Base-by-base conservation (phyloP, 2,797 vertebrate species). In the Pelodytes ibericus region DNA sequence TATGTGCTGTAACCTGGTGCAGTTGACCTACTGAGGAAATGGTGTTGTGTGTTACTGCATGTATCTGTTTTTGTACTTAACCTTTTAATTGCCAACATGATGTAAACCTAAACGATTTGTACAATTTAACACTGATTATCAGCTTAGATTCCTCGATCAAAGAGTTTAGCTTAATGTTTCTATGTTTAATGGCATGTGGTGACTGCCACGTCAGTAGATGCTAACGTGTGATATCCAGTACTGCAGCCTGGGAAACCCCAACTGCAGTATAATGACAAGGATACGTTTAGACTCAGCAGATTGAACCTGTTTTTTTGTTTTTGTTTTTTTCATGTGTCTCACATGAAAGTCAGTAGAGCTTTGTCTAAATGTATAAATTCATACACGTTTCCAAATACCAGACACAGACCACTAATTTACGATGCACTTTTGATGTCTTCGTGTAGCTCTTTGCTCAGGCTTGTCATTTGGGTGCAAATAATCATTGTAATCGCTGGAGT, bases 401-500 rank as follows among this genome's bases (percentile, higher is more conserved):
- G 20, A 4, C 31, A 20, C 3, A 10, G 20, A 26, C 22, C 8
- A 71, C 3, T 60, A 27, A 11, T 60, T 60, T 20, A 30, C 31
- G 9, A 29, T 47, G 3, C 36, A 39, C 26, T 29, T 47, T 29
- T 65, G 31, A 24, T 59, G 10, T 47, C 11, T 24, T 1, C 4
- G 6, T 60, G 0, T 18, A 24, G 13, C 29, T 1, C 18, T 39
- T 36, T 41, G 33, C 16, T 68, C 18, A 39, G 3, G 4, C 31
- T 67, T 59, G 33, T 59, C 36, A 59, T 47, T 57, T 18, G 16
- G 47, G 7, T 24, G 16, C 22, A 16, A 57, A 8, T 18, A 47
- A 49, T 36, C 56, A 36, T 75, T 60, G 4, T 41, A 60, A 49
- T 59, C 33, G 44, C 66, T 57, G 31, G 66, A 13, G 31, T n/a